phyloP scores from a whole-genome alignment of 2,113 vertebrate species.

The Calidris pugnax region DNA sequence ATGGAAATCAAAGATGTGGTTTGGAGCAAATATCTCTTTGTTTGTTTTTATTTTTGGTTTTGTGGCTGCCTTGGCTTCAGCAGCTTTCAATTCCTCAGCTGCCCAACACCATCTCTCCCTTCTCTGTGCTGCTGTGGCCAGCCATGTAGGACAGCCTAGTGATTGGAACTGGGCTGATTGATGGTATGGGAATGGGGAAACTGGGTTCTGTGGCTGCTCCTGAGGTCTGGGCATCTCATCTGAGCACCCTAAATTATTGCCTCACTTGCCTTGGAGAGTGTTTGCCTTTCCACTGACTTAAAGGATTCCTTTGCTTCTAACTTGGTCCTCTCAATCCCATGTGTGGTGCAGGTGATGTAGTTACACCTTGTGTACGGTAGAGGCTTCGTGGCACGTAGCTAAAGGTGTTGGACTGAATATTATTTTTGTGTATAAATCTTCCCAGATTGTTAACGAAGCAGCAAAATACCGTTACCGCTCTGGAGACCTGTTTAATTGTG shows the following conservation, averaged over 20 bases:
- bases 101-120: not conserved
- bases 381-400: not conserved
- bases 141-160: not conserved
- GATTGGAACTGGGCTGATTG: not conserved
- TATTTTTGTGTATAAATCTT: not conserved
- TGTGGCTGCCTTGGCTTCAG: not conserved
- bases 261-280: not conserved
- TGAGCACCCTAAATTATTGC: not conserved
- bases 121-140: not conserved
- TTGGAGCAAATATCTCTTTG: not conserved
- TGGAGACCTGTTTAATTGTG: conserved; percentile 93
- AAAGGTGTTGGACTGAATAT: not conserved
- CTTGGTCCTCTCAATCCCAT: not conserved
- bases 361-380: not conserved
- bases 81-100: not conserved
- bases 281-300: not conserved
- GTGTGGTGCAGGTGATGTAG: not conserved
- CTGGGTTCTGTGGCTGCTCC: not conserved
- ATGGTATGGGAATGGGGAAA: not conserved
- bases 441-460: conserved; percentile 96
- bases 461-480: conserved; percentile 97
- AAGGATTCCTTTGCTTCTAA: not conserved
- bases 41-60: conserved; percentile 5
- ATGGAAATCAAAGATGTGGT: not conserved
- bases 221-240: not conserved